Base-by-base conservation (phyloP, 2,888 invertebrate species). In the Pristionchus maxplancki region DNA sequence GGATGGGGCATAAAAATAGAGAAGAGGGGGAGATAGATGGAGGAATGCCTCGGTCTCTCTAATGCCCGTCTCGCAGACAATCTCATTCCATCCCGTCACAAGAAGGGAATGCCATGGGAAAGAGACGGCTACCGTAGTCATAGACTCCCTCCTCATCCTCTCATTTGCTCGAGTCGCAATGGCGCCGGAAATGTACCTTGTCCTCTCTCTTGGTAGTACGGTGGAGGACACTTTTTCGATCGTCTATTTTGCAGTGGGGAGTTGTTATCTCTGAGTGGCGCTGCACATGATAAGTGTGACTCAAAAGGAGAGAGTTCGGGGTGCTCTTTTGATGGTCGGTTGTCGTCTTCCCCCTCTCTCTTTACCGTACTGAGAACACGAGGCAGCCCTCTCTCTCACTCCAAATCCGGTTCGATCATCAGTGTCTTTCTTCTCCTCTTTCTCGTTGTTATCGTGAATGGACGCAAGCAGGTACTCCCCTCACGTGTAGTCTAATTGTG, bases 391-490 rank as follows among this genome's bases (percentile, higher is more conserved):
- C 71, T 71, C 71, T 37, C 71, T 9, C 34, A 17, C 6, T 20
- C 71, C 34, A 71, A 78, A 78, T 78, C 78, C 78, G 78, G 78
- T 78, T 78, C 44, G 78, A 78, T 48, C 78, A 78, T 78, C 78
- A 78, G 44, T 44, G 78, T 78, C 82, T 58, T 85, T 64, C 85
- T 85, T 64, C 85, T 62, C 62, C 62, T 85, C 85, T 85, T 48
- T 58, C 64, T 85, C 28, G 58, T 64, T 85, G 85, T 64, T 85
- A 48, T 48, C 48, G 82, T 44, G 85, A 37, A 24, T 62, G 24
- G 83, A 48, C 48, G 85, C 85, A 85, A 85, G 85, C 85, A 85
- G 85, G 85, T 85, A 85, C 85, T 85, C 64, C 85, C 44, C 85
- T 85, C 85, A 85, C 85, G 85, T 85, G 85, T 83, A 53, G 34